Conservation (phyloP, 2,888 invertebrate genomes). For the Allolobophora icterica region DNA sequence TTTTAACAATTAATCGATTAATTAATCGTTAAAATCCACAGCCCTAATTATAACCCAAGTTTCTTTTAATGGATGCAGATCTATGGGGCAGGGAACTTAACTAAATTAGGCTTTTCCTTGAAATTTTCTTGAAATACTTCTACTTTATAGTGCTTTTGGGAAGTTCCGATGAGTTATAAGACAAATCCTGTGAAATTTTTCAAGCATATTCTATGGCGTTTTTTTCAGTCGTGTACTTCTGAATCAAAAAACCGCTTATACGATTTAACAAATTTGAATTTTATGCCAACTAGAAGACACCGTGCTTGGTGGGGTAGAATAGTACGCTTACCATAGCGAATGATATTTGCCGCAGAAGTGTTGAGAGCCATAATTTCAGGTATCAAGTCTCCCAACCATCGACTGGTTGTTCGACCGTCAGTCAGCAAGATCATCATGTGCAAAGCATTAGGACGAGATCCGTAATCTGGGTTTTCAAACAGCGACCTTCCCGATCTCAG, state of each 20-base stretch:
- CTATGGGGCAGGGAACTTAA: no score
- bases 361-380: conserved; percentile 23
- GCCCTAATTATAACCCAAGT: no score
- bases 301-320: neutral
- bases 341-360: neutral
- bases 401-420: conserved; percentile 25
- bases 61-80: no score
- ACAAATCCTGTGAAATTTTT: no score
- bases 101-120: no score
- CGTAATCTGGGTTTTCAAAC: conserved; percentile 19
- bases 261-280: neutral
- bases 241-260: neutral
- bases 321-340: conserved; percentile 5
- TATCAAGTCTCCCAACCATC: conserved; percentile 7
- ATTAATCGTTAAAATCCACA: no score
- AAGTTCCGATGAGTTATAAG: no score
- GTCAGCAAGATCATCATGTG: conserved; percentile 36
- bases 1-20: no score
- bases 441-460: conserved; percentile 26
- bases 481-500: neutral
- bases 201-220: neutral
- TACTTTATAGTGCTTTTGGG: no score
- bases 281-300: neutral
- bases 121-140: no score
- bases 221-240: neutral